These are phyloP conservation scores for Andrena bucephala DNA, from an alignment of 2,888 invertebrate genomes.

Conservation along the genomic window DNA sequence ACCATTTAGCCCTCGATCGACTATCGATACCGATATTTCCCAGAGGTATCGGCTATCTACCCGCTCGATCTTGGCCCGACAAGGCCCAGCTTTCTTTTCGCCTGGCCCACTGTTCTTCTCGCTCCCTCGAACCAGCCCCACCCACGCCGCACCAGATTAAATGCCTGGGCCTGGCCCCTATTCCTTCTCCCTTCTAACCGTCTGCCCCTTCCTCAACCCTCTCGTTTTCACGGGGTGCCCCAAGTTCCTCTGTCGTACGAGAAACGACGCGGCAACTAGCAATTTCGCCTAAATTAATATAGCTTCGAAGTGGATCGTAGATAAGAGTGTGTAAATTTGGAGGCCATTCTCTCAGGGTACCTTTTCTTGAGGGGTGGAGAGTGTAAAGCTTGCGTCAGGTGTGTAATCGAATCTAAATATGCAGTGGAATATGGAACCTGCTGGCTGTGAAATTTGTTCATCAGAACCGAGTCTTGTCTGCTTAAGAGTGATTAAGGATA, in stretches of 20 bases:
- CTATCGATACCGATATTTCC: slow-evolving; percentile 84
- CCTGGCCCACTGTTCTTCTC: slow-evolving; percentile 49
- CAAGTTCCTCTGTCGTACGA: slow-evolving; percentile 18
- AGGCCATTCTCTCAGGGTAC: background rate
- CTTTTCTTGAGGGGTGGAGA: background rate
- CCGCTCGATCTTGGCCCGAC: slow-evolving; percentile 78
- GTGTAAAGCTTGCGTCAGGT: background rate
- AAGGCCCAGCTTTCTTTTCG: slow-evolving; percentile 62
- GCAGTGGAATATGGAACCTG: too few relatives aligned
- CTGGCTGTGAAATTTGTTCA: too few relatives aligned
- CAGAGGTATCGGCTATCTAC: slow-evolving; percentile 81
- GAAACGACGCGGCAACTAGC: slow-evolving; percentile 12
- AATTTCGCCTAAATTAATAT: slow-evolving; percentile 35
- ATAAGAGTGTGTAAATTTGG: slow-evolving; percentile 10
- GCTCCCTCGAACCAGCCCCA: slow-evolving; percentile 72
- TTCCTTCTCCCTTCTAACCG: slow-evolving; percentile 25
- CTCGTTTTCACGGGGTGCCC: background rate
- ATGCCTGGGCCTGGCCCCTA: slow-evolving; percentile 74
- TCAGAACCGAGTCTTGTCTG: too few relatives aligned
- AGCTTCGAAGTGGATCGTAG: slow-evolving; percentile 22
- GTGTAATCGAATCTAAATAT: background rate
- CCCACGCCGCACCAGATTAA: slow-evolving; percentile 80
- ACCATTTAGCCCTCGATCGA: slow-evolving; percentile 83
- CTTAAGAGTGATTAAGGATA: too few relatives aligned
- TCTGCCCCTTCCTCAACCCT: background rate